Base-by-base conservation (phyloP, 2,888 invertebrate genomes). In the Drosophila tripunctata region DNA sequence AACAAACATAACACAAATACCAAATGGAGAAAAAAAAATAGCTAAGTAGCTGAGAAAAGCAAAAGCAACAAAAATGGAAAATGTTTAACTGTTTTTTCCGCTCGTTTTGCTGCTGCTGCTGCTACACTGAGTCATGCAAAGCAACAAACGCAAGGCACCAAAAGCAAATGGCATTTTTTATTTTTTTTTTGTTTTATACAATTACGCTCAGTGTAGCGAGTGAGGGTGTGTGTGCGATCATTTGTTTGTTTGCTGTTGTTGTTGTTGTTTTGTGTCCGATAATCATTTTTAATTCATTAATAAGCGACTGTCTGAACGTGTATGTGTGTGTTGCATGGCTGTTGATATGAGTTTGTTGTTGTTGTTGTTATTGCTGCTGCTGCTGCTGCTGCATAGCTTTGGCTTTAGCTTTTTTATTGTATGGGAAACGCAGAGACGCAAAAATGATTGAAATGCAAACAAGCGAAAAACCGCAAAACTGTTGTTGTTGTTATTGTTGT, bases 201-300 rank as follows among this genome's bases (percentile, higher is more conserved):
- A 75, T 68, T 72, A 72, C 67, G 50, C 17, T 71, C 27, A 27
- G 27, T 27, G 27, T 27, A 10, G 27, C 10, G 27, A 6, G 27
- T 27, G 10, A 10, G 27, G 27, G 27, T 27, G 8, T 27, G 48
- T 57, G 44, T 50, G 60, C 36, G 72, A 63, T 54, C 54, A 44
- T 62, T 67, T 65, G 72, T 66, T 73, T 81, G 76, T 65, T 75
- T 74, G 73, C 48, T 58, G 48, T 19, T 45, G 31, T 21, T 30
- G 30, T 61, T 70, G 55, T 69, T 79, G 64, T 60, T 74, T 74
- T 65, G 61, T 70, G 70, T 67, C 68, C 55, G 77, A 77, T 79
- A 75, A 79, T 78, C 77, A 78, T 75, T 80, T 75, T 77, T 81
- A 82, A 82, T 82, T 84, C 78, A 81, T 81, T 81, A 81, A 75